Conservation (phyloP, 2,888 invertebrate genomes). For the Melanostoma scalare region DNA sequence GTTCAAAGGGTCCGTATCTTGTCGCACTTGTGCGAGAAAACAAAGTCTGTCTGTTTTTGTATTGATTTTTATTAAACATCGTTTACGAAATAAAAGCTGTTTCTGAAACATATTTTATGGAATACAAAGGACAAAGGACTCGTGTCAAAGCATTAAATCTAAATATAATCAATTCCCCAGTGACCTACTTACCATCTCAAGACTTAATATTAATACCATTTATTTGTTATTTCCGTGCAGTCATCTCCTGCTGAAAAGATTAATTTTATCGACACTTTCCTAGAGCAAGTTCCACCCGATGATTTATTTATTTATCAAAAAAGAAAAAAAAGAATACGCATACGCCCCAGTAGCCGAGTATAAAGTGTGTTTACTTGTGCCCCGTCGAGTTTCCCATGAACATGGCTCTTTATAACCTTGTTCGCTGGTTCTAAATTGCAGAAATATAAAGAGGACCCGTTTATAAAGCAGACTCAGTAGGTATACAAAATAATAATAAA, state of each 20-base stretch:
- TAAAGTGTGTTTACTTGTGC: not conserved
- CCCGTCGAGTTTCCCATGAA: not conserved
- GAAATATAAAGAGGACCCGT: slow-evolving; percentile 10
- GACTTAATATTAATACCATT: no score
- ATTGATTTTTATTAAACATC: no score
- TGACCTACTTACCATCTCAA: no score
- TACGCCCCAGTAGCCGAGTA: slow-evolving; percentile 16
- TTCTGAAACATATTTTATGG: no score
- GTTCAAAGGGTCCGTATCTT: not conserved
- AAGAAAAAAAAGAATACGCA: slow-evolving; percentile 1
- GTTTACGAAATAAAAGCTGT: no score
- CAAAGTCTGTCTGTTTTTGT: no score
- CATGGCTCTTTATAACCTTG: slow-evolving; percentile 14
- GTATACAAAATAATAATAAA: slow-evolving; percentile 3
- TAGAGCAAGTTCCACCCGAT: not conserved
- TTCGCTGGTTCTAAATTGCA: slow-evolving; percentile 7
- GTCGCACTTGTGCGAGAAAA: not conserved
- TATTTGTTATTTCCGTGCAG: no score
- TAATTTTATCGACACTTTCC: not conserved
- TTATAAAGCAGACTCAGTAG: slow-evolving; percentile 3
- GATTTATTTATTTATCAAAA: not conserved
- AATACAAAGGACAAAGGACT: no score
- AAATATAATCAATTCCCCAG: no score
- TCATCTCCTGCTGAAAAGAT: not conserved
- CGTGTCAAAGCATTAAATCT: no score